These are phyloP conservation scores for Gymnoscelis rufifasciata DNA, from an alignment of 2,888 invertebrate species.

Conservation along the genomic window DNA sequence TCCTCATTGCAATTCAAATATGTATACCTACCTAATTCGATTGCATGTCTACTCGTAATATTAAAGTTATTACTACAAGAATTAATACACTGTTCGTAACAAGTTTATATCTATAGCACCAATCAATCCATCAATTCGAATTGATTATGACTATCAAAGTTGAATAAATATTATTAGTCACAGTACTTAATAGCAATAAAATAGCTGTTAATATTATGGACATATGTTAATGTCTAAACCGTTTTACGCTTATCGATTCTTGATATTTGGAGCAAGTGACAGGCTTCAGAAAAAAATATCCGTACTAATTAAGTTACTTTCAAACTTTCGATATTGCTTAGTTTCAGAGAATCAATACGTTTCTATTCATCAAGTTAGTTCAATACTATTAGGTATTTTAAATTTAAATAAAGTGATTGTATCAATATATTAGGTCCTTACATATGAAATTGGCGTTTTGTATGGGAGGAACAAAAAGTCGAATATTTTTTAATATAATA, in stretches of 20 bases:
- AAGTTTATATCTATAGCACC: conserved; percentile 1
- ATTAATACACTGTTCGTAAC: not conserved
- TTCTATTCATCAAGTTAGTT: too few relatives aligned
- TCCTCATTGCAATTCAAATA: not conserved
- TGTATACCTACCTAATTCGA: not conserved
- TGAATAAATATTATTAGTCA: conserved; percentile 19
- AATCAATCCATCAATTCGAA: conserved; percentile 22
- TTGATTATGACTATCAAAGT: conserved; percentile 24
- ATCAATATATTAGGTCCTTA: too few relatives aligned
- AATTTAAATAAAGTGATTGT: too few relatives aligned
- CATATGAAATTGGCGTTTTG: too few relatives aligned
- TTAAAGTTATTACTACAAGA: too few relatives aligned
- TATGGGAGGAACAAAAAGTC: too few relatives aligned
- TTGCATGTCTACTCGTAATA: conserved; percentile 1
- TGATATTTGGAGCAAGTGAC: conserved; percentile 27
- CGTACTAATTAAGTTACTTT: not conserved
- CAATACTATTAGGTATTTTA: too few relatives aligned
- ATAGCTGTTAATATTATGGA: conserved; percentile 13
- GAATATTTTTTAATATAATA: too few relatives aligned
- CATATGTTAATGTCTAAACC: conserved; percentile 16
- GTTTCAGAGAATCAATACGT: too few relatives aligned
- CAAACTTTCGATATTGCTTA: too few relatives aligned
- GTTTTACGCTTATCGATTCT: conserved; percentile 9
- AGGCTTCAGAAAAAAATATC: conserved; percentile 1
- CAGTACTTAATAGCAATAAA: conserved; percentile 17